phyloP scores from a whole-genome alignment of 1,140 invertebrate species.

The Drosophila hydei region DNA sequence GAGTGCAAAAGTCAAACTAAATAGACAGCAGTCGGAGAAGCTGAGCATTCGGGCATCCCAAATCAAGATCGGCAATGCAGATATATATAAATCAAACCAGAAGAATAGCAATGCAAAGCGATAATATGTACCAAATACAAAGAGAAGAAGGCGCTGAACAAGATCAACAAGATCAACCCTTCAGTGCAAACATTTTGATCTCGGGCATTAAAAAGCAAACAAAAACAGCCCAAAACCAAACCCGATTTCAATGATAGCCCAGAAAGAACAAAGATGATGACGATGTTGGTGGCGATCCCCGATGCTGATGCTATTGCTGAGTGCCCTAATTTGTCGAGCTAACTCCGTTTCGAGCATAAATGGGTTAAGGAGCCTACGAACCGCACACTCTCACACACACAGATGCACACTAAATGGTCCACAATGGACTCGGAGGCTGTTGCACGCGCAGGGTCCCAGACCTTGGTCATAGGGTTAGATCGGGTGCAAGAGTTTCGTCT shows the following conservation, averaged over 20 bases:
- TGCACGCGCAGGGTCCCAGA: conserved; percentile 55
- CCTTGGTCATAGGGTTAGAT: conserved; percentile 20
- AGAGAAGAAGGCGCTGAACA: conserved; percentile 30
- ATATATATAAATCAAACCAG: conserved; percentile 64
- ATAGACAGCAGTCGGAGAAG: conserved; percentile 51
- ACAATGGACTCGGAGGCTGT: conserved; percentile 56
- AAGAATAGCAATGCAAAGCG: conserved; percentile 20
- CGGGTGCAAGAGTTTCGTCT: conserved; percentile 41
- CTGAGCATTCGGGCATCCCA: conserved; percentile 55
- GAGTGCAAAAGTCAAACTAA: conserved; percentile 80
- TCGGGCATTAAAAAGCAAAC: conserved; percentile 62
- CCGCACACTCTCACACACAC: conserved; percentile 48
- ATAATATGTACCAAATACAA: conserved; percentile 30
- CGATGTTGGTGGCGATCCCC: conserved; percentile 1
- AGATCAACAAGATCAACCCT: conserved; percentile 79
- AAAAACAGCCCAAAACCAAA: conserved; percentile 54
- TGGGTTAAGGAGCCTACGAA: conserved; percentile 74
- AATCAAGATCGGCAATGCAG: conserved; percentile 58
- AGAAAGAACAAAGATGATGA: conserved; percentile 42
- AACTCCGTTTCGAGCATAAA: conserved; percentile 56
- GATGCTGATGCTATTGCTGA: conserved; percentile 41
- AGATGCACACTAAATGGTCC: conserved; percentile 66
- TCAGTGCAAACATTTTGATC: conserved; percentile 78
- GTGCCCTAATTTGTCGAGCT: conserved; percentile 79
- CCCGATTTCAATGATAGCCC: conserved; percentile 60